Conservation (phyloP, 2,113 vertebrate genomes). For the Ageneiosus marmoratus region DNA sequence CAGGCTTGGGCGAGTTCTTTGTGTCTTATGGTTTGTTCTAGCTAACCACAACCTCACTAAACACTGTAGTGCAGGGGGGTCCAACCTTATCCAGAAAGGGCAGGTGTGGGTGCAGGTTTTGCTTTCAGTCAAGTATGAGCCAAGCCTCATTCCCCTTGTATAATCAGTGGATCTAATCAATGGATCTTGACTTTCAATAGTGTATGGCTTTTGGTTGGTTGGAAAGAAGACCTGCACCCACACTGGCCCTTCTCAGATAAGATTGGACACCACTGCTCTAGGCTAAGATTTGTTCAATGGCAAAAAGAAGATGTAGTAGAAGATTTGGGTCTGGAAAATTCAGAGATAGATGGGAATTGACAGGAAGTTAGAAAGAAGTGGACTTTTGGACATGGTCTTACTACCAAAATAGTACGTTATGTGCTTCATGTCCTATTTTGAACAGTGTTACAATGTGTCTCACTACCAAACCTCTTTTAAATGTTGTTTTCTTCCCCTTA, state of each 20-base stretch:
- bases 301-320: neutral
- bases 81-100: no score
- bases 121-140: no score
- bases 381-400: neutral
- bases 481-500: neutral
- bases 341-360: neutral
- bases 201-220: no score
- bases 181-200: no score
- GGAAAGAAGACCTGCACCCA: no score
- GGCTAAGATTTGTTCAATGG: neutral
- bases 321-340: neutral
- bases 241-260: no score
- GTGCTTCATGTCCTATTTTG: neutral
- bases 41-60: neutral
- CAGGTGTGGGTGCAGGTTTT: no score
- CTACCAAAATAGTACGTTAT: no score
- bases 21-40: neutral
- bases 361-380: neutral
- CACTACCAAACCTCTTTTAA: neutral
- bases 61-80: neutral
- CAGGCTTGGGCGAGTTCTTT: neutral
- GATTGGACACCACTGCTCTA: no score
- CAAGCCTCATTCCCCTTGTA: no score
- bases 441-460: neutral
- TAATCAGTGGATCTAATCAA: no score